Conservation (phyloP, 2,888 invertebrate genomes). For the Mechanitis mazaeus region DNA sequence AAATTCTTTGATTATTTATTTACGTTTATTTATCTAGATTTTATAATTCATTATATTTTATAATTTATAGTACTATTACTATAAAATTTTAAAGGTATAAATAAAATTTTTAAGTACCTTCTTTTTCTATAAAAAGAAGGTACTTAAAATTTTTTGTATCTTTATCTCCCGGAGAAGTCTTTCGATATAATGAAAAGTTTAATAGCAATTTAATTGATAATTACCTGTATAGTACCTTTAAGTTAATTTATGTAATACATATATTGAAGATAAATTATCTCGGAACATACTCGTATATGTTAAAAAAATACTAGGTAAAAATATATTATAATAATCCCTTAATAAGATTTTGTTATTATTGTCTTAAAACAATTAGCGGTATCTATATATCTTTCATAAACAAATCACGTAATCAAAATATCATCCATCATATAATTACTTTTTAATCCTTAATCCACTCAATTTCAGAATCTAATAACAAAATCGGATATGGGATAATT, state of each 20-base stretch:
- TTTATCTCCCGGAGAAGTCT: background rate
- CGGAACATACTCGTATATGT: too few relatives aligned
- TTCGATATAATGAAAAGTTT: background rate
- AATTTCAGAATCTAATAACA: conserved; percentile 11
- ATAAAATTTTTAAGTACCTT: too few relatives aligned
- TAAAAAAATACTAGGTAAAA: too few relatives aligned
- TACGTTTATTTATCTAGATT: too few relatives aligned
- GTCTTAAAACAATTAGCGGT: background rate
- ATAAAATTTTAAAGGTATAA: too few relatives aligned
- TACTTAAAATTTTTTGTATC: background rate
- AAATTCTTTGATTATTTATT: too few relatives aligned
- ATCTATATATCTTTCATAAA: background rate
- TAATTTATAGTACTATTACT: too few relatives aligned
- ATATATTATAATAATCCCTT: too few relatives aligned
- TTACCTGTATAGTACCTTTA: too few relatives aligned
- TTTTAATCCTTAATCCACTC: conserved; percentile 17
- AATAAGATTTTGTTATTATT: too few relatives aligned
- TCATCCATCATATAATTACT: conserved; percentile 8
- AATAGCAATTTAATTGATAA: background rate
- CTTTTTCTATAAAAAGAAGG: background rate
- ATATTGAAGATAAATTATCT: too few relatives aligned
- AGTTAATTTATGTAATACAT: background rate
- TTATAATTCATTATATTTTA: too few relatives aligned
- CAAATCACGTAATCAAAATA: background rate
- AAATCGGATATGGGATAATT: conserved; percentile 16